Evolutionary conservation across 2,113 vertebrate genomes (phyloP).

Genomic region (Sorex araneus): DNA sequence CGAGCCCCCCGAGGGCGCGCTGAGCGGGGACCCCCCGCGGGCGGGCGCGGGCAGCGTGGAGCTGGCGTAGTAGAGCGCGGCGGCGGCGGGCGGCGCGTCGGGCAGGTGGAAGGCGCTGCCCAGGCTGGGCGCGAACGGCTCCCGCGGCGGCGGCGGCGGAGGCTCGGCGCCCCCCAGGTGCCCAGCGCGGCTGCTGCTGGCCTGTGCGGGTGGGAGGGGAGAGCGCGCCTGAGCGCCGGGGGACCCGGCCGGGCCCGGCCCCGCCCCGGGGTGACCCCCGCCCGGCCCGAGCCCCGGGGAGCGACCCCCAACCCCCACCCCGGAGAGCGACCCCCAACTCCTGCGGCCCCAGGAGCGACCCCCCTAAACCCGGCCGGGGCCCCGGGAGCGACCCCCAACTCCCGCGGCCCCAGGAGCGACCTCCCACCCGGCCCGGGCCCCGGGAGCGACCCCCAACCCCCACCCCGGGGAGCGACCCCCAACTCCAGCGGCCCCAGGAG

Average conservation of each 20-base stretch:
- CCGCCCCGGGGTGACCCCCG: background rate
- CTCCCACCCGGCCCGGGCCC: too few relatives aligned
- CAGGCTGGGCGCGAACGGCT: constrained; percentile 95
- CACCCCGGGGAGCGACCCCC: too few relatives aligned
- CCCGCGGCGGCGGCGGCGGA: constrained; percentile 89
- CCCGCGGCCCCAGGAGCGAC: too few relatives aligned
- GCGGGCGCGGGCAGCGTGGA: constrained; percentile 96
- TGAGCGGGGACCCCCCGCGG: constrained; percentile 95
- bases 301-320: too few relatives aligned
- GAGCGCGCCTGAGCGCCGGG: constrained; percentile 67
- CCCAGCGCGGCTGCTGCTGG: constrained; percentile 92
- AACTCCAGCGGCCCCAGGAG: too few relatives aligned
- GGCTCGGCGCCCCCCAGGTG: constrained; percentile 92
- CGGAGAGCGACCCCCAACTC: too few relatives aligned
- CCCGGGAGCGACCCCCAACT: too few relatives aligned
- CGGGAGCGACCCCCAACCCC: too few relatives aligned
- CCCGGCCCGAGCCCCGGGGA: too few relatives aligned
- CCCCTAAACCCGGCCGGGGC: too few relatives aligned
- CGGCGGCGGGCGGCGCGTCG: constrained; percentile 89
- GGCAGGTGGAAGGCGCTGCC: constrained; percentile 96
- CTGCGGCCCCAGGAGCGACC: too few relatives aligned
- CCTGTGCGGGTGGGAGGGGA: constrained; percentile 87
- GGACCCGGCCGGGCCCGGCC: background rate
- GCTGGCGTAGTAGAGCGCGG: constrained; percentile 94
- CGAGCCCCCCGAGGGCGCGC: constrained; percentile 93